Percentiles rank a stretch among this genome's conserved stretches.
These are phyloP conservation scores for Tympanuchus pallidicinctus DNA, from an alignment of 2,113 vertebrate species.

Conservation along the genomic window DNA sequence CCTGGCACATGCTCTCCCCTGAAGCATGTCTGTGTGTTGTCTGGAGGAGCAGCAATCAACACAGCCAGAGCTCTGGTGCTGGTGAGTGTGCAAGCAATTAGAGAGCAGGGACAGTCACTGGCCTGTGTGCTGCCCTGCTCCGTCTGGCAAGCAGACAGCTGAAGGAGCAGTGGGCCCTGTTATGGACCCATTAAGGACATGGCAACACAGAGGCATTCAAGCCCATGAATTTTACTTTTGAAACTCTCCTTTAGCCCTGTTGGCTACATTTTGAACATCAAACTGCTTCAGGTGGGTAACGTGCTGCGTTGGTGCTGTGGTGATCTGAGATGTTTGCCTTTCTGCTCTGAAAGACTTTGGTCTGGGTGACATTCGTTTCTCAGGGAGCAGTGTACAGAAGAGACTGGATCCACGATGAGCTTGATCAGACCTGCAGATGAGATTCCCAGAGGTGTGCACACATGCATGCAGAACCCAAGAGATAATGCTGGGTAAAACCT, in stretches of 20 bases:
- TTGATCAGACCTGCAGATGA: background rate
- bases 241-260: background rate
- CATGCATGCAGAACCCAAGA: background rate
- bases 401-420: background rate
- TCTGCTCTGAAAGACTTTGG: background rate
- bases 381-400: background rate
- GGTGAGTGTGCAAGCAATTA: background rate
- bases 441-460: accelerated
- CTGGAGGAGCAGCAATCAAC: constrained; percentile 27
- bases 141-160: background rate
- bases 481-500: background rate
- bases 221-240: background rate
- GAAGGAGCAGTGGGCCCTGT: background rate
- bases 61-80: background rate
- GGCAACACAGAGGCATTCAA: background rate
- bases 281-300: background rate
- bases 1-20: constrained; percentile 23
- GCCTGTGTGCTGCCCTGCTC: background rate
- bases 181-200: background rate
- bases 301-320: background rate
- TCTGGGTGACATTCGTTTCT: background rate
- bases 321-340: background rate
- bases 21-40: constrained; percentile 13
- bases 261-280: background rate
- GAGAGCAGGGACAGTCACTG: background rate